Base-by-base conservation (phyloP, 2,797 vertebrate species). In the Scolopax bukidnonensis region DNA sequence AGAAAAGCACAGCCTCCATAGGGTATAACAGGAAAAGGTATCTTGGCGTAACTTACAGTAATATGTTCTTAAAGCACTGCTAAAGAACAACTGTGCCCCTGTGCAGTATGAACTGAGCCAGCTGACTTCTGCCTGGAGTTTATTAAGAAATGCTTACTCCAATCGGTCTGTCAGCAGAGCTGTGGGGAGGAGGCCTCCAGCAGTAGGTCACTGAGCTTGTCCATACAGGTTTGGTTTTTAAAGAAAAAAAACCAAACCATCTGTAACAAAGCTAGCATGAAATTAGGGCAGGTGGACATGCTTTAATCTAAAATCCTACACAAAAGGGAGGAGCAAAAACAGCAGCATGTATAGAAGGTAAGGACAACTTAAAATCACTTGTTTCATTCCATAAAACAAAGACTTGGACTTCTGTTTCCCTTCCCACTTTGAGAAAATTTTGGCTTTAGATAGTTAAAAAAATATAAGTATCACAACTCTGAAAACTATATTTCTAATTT, bases 1-100 rank as follows among this genome's bases (percentile, higher is more conserved):
- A 14, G 15, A 21, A 38, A 45, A 36, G 16, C 3, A 4, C 51
- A 18, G 89, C 33, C 89, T n/a, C 65, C 2, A 0, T 3, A 7
- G 74, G 7, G 8, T 25, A 1, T 27, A 38, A n/a, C 4, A 61
- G 56, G 56, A 43, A 48, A 36, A 32, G 30, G 6, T 2, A 1
- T 9, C 82, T 33, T 1, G 2, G 67, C 38, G 63, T 28, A 24
- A 65, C 3, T 68, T 27, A 40, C 38, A 27, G 40, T 30, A 27
- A 1, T 30, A 2, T 25, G 47, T 59, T 89, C 71, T n/a, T 36
- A 60, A 65, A 70, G 51, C 43, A 6, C 43, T 32, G 30, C 12
- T 51, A 9, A 45, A 47, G 36, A n/a, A 48, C 41, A 50, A 2
- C 27, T n/a, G 28, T 27, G 33, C 38, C 50, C 61, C 68, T 18